A percentile compares a stretch with the other conserved stretches of the same genome.
Conservation (phyloP, 2,888 invertebrate species). For the Harpalus rubripes region DNA sequence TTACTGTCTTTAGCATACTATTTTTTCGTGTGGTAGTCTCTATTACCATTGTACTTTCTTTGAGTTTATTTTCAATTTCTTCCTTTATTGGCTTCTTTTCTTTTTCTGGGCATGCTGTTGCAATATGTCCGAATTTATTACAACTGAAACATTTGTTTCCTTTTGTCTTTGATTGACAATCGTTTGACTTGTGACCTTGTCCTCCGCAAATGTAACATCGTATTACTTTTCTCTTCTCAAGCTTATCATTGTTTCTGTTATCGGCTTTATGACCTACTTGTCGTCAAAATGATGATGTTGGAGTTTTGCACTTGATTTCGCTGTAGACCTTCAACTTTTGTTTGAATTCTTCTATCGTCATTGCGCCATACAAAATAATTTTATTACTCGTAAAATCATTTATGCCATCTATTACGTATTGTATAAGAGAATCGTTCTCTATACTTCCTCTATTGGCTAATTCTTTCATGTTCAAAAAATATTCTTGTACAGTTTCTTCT, state of each 20-base stretch:
- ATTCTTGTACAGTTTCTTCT: conserved; percentile 73
- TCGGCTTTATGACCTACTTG: background rate
- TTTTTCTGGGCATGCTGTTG: conserved; percentile 54
- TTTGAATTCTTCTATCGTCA: conserved; percentile 67
- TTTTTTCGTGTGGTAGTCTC: background rate
- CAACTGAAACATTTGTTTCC: conserved; percentile 70
- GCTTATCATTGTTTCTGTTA: background rate
- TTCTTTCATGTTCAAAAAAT: conserved; percentile 73
- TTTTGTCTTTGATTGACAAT: conserved; percentile 68
- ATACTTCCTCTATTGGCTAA: conserved; percentile 68
- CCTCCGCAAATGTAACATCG: conserved; percentile 69
- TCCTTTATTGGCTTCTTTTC: conserved; percentile 11
- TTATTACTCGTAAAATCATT: conserved; percentile 68
- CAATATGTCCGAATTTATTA: conserved; percentile 68
- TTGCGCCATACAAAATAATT: conserved; percentile 68
- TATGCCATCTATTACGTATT: conserved; percentile 70
- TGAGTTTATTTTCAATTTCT: background rate
- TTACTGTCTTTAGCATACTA: background rate
- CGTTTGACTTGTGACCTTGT: conserved; percentile 64
- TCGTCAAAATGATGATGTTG: background rate
- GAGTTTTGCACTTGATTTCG: conserved; percentile 31
- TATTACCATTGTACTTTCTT: background rate
- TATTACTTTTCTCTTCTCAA: background rate
- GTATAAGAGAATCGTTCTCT: conserved; percentile 67
- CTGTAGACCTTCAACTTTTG: conserved; percentile 69